A percentile compares a stretch with the other conserved stretches of the same genome.
These are phyloP conservation scores for Mesaphorura yosii DNA, from an alignment of 1,140 invertebrate genomes.

Conservation along the genomic window DNA sequence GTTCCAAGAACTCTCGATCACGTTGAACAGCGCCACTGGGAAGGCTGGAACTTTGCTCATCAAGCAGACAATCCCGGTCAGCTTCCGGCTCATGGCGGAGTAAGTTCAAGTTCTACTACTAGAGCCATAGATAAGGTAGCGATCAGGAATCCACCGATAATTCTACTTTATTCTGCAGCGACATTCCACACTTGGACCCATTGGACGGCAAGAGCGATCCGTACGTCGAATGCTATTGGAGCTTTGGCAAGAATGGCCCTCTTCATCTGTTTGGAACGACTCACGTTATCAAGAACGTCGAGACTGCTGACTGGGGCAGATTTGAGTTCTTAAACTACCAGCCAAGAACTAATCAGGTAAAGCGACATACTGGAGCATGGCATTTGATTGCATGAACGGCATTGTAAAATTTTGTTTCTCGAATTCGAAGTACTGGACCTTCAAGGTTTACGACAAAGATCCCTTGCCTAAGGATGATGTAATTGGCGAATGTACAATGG, in stretches of 20 bases:
- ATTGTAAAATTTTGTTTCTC: background rate
- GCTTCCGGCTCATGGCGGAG: background rate
- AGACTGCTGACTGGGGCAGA: conserved; percentile 18
- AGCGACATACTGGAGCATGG: background rate
- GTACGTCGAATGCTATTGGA: conserved; percentile 18
- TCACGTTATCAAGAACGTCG: conserved; percentile 14
- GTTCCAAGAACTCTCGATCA: too few relatives aligned
- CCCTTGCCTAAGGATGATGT: conserved; percentile 10
- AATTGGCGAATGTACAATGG: conserved; percentile 16
- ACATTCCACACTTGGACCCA: conserved; percentile 12
- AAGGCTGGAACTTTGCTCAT: conserved; percentile 15
- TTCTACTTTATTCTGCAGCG: background rate
- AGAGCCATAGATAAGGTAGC: conserved; percentile 1
- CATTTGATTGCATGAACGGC: background rate
- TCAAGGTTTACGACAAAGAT: conserved; percentile 21
- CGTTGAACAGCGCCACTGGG: too few relatives aligned
- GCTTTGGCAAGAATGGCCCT: conserved; percentile 9
- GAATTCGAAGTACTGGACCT: conserved; percentile 15
- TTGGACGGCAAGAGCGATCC: conserved; percentile 11
- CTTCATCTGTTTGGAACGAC: conserved; percentile 17
- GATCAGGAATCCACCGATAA: conserved; percentile 6
- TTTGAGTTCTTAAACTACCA: conserved; percentile 26
- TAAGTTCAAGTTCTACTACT: background rate
- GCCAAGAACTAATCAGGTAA: conserved; percentile 19
- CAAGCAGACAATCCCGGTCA: background rate